Evolutionary conservation across 2,113 vertebrate species (phyloP).

Genomic region (Oryzias javanicus): DNA sequence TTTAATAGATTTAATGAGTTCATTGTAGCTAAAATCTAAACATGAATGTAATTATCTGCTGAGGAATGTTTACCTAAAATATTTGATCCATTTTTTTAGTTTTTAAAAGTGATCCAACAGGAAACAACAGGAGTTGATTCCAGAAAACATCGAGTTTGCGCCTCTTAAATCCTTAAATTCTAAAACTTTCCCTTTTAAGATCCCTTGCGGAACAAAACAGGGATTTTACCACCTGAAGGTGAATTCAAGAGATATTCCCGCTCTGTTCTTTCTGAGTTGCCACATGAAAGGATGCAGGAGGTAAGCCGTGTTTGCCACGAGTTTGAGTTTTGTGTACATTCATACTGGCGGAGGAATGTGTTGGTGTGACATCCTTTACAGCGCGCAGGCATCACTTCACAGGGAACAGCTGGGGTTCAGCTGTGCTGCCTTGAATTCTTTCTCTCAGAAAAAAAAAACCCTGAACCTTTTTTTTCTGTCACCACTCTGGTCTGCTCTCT

Average conservation of each 20-base stretch:
- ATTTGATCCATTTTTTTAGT: too few species aligned
- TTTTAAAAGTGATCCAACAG: too few species aligned
- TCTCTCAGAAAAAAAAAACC: conserved; percentile 43
- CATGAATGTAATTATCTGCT: too few species aligned
- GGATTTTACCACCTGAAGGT: conserved; percentile 36
- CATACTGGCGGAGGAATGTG: conserved; percentile 11
- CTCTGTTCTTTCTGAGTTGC: conserved; percentile 39
- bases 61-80: too few species aligned
- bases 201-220: conserved; percentile 42
- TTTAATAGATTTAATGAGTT: too few species aligned
- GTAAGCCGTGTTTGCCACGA: conserved; percentile 1
- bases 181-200: conserved; percentile 32
- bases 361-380: conserved; percentile 18
- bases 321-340: neutral
- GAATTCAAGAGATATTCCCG: conserved; percentile 38
- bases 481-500: conserved; percentile 29
- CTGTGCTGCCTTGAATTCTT: conserved; percentile 44
- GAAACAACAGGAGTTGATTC: too few species aligned
- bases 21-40: too few species aligned
- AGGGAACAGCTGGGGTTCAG: conserved; percentile 17
- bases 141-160: too few species aligned
- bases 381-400: conserved; percentile 44
- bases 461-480: conserved; percentile 53
- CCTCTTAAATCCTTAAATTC: too few species aligned
- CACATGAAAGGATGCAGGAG: conserved; percentile 52